Evolutionary conservation across 1,140 invertebrate species (phyloP), one percentile per base, ranked within the genome.

Genomic region (Himalopsyche phryganea): DNA sequence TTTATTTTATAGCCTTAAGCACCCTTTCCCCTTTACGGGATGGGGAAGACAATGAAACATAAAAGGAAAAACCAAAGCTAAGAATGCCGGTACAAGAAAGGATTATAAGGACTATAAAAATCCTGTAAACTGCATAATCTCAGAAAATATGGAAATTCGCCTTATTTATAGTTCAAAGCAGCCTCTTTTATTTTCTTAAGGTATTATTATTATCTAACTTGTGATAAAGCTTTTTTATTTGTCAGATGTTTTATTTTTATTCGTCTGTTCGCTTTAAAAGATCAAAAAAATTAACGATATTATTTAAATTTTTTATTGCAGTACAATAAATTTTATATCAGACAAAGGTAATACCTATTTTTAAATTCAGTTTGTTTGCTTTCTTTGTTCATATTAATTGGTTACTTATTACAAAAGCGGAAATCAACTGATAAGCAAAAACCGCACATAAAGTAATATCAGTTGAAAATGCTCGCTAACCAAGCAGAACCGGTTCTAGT

Each of bases 91-190:
- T 57, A 55, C 57, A 53, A 60, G 58, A 60, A 64, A 64, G 62
- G 62, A 64, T 64, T 64, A 64, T 49, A 50, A 54, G 17, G 36
- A 60, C 58, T 60, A 64, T 64, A 64, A 64, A 64, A 63, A 63
- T 50, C 56, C 56, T 63, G 52, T 63, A 64, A 60, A 64, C 48
- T 52, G 54, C 58, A 60, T 64, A 64, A 64, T 64, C 62, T 58
- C 49, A 45, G 50, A 53, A 64, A 64, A 64, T 64, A 64, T 64
- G 62, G 62, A 60, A 50, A 64, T 64, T 57, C 46, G 49, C 45
- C 18, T 44, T 57, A 47, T 50, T 56, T 63, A 50, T 50, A 41
- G 23, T 57, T 56, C 32, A 38, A 32, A 41, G 28, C 2, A 23
- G 38, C 48, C 32, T 40, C 17, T 60, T 59, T 60, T 63, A 57